These are phyloP conservation scores for Microtus montanus DNA, from an alignment of 2,113 vertebrate genomes.

Conservation along the genomic window DNA sequence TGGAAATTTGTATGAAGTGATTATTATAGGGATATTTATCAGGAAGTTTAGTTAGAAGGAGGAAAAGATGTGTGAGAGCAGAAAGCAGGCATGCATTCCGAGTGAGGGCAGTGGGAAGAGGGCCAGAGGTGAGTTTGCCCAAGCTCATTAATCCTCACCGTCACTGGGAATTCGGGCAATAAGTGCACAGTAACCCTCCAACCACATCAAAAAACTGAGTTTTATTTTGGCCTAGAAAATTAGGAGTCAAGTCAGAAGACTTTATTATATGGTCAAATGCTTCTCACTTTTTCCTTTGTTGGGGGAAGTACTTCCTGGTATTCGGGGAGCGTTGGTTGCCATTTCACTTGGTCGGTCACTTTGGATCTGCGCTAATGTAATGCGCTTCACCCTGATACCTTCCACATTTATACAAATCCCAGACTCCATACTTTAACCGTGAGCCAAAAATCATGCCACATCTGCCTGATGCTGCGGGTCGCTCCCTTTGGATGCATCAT, in stretches of 20 bases:
- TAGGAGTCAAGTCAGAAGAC: neutral
- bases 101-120: too few species aligned
- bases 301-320: constrained; percentile 40
- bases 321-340: constrained; percentile 6
- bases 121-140: too few species aligned
- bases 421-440: constrained; percentile 41
- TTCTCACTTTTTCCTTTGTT: neutral
- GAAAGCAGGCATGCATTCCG: neutral
- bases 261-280: neutral
- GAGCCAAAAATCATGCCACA: constrained; percentile 73
- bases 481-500: constrained; percentile 70
- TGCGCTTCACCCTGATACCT: constrained; percentile 64
- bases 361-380: constrained; percentile 17
- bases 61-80: neutral
- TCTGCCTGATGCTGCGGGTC: constrained; percentile 62
- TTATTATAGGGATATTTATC: neutral
- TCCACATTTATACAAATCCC: constrained; percentile 57
- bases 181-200: neutral
- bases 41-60: neutral
- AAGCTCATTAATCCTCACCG: neutral
- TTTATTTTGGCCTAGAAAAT: neutral
- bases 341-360: constrained; percentile 50
- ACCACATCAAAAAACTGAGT: neutral
- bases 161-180: neutral
- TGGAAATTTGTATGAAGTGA: neutral